Conservation (phyloP, 2,113 vertebrate genomes). For the Arvicanthis niloticus region DNA sequence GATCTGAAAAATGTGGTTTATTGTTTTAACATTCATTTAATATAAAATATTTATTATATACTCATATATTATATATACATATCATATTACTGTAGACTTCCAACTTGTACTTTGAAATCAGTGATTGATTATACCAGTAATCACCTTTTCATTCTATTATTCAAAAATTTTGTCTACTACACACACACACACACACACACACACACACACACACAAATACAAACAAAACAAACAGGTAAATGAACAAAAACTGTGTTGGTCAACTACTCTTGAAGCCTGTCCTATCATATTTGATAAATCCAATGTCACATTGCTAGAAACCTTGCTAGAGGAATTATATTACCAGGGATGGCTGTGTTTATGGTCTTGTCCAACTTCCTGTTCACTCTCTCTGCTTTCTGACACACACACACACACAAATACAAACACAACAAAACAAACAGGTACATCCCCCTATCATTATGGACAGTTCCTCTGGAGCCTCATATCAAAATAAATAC, state of each 20-base stretch:
- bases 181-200: neutral
- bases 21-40: neutral
- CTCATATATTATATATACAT: neutral
- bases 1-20: neutral
- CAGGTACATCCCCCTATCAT: neutral
- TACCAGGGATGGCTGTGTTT: neutral
- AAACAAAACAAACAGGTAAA: neutral
- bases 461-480: neutral
- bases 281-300: neutral
- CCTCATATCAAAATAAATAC: neutral
- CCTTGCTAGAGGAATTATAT: neutral
- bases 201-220: neutral
- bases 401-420: too few relatives aligned
- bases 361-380: neutral
- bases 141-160: neutral
- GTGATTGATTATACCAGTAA: neutral
- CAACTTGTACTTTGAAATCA: conserved; percentile 7
- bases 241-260: neutral
- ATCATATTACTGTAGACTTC: neutral
- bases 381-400: neutral
- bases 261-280: neutral
- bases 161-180: neutral
- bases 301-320: neutral
- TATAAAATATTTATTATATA: neutral
- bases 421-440: too few relatives aligned